Evolutionary conservation across 2,113 vertebrate species (phyloP).

Genomic region (Dermatemys mawii): DNA sequence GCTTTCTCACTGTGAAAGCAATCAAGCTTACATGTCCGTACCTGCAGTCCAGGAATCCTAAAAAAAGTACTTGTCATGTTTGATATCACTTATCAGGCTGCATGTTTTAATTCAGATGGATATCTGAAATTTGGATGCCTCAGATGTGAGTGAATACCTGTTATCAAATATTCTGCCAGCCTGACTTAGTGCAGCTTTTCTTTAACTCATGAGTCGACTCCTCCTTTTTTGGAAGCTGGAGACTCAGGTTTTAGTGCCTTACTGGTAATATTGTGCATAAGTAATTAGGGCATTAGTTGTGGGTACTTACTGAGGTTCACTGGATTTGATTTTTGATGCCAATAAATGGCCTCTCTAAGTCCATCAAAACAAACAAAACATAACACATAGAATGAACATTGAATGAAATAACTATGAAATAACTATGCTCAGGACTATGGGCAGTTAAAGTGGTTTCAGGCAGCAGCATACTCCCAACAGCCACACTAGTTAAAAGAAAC

Average conservation of each 20-base stretch:
- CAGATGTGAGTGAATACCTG: neutral
- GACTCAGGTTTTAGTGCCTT: slow-evolving; percentile 46
- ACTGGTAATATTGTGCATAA: slow-evolving; percentile 35
- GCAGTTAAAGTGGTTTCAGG: slow-evolving; percentile 47
- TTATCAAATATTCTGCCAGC: neutral
- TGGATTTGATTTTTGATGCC: slow-evolving; percentile 19
- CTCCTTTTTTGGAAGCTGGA: neutral
- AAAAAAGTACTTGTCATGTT: slow-evolving; percentile 14
- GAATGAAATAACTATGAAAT: neutral
- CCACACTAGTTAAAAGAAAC: neutral
- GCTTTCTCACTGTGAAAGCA: neutral
- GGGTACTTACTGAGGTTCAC: slow-evolving; percentile 7
- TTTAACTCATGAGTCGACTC: slow-evolving; percentile 16
- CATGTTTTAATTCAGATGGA: slow-evolving; percentile 24
- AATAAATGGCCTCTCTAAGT: slow-evolving; percentile 20
- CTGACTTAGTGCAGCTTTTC: neutral
- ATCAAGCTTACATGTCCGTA: neutral
- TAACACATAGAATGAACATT: neutral
- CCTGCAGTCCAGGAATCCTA: neutral
- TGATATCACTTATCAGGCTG: neutral
- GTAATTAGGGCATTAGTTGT: slow-evolving; percentile 67
- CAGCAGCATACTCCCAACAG: slow-evolving; percentile 33
- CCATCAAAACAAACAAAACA: slow-evolving; percentile 47
- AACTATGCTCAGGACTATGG: slow-evolving; percentile 28
- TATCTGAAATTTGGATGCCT: neutral